phyloP scores from a whole-genome alignment of 2,797 vertebrate species.

The Hydrocynus forskahlii region DNA sequence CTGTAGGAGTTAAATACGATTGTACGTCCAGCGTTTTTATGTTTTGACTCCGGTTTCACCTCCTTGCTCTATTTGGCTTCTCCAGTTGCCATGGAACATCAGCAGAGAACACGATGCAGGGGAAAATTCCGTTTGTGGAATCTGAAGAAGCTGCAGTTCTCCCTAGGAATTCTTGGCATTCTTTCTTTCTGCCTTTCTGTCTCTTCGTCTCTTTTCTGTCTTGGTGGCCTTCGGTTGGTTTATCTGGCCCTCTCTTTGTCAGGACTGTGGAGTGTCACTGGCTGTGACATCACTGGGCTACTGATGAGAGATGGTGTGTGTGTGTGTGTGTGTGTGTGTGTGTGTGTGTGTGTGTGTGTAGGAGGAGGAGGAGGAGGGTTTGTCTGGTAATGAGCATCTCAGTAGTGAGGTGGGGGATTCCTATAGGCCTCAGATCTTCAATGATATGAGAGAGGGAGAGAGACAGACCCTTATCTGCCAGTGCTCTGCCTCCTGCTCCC shows the following conservation, averaged over 20 bases:
- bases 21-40: slow-evolving; percentile 38
- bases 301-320: background rate
- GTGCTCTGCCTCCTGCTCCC: background rate
- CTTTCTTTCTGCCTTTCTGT: background rate
- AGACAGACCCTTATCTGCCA: slow-evolving; percentile 40
- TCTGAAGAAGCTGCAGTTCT: slow-evolving; percentile 40
- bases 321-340: background rate
- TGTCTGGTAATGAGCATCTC: slow-evolving; percentile 39
- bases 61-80: slow-evolving; percentile 32
- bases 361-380: background rate
- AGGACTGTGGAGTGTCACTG: background rate
- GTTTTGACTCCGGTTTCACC: slow-evolving; percentile 45
- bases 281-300: slow-evolving; percentile 23
- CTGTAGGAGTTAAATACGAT: too few relatives aligned
- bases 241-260: slow-evolving; percentile 1
- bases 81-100: slow-evolving; percentile 20
- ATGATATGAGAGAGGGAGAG: slow-evolving; percentile 33
- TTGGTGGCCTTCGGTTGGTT: background rate
- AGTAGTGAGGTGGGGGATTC: background rate
- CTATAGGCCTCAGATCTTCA: slow-evolving; percentile 22
- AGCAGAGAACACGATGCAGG: slow-evolving; percentile 1
- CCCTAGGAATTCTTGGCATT: background rate
- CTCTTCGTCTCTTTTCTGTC: slow-evolving; percentile 2
- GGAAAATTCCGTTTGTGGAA: slow-evolving; percentile 47
- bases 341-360: slow-evolving; percentile 4